Evolutionary conservation across 2,113 vertebrate species (phyloP), one percentile per base, ranked within the genome.

Genomic region (Chaenocephalus aceratus): DNA sequence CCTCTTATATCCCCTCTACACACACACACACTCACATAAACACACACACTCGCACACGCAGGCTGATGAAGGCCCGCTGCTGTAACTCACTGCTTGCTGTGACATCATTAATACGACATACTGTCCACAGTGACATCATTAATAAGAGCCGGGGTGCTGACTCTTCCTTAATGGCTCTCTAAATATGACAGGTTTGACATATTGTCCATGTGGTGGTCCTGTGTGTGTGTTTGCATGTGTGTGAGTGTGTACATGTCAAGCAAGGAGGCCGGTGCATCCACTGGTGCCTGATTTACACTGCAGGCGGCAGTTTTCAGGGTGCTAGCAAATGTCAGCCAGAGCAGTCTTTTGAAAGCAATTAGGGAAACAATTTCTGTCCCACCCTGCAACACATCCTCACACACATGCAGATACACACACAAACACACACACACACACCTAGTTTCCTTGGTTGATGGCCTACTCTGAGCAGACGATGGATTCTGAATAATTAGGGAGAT

Each of bases 401-500:
- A 80, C 62, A 73, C 69, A 53, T 18, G 57, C 26, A 78, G 76
- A 69, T 56, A 71, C 56, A 45, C 23, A 63, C 60, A 85, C 60
- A 75, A 15, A 60, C 49, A 21, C 21, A 21, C 21, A 21, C 21
- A 60, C 66, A 80, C 44, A 90, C 60, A 49, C 23, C 87, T 90
- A 75, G 91, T 92, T 93, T 90, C 90, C 89, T 41, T 84, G 86
- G 69, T 87, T 90, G 79, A 87, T 82, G 75, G 75, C 70, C 66
- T 70, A 84, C 74, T 82, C 85, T 80, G 83, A 84, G 86, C 89
- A 77, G 89, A 94, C 93, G 90, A 93, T 90, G 88, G 93, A 88
- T 86, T 93, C 86, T 93, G 91, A 94, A 93, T 95, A 87, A 94
- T 95, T 94, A 94, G 86, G 73, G 76, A 90, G 84, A 94, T 94